Conservation (phyloP, 1,140 invertebrate species). For the Macrosteles quadrilineatus region DNA sequence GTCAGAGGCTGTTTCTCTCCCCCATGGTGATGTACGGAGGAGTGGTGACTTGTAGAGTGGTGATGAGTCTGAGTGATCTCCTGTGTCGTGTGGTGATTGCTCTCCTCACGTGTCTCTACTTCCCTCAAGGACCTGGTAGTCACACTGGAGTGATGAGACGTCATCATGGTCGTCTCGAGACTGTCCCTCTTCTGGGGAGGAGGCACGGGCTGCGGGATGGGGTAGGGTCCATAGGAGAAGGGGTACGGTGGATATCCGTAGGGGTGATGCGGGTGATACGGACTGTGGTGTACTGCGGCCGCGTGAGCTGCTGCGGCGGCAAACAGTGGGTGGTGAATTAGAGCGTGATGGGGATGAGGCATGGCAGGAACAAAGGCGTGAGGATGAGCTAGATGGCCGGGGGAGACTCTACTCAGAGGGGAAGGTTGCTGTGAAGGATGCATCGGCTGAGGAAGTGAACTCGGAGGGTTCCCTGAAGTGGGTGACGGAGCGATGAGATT, state of each 20-base stretch:
- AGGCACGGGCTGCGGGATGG: conserved; percentile 70
- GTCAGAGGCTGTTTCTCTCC: conserved; percentile 62
- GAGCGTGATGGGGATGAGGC: conserved; percentile 66
- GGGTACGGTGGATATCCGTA: conserved; percentile 62
- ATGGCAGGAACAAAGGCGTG: conserved; percentile 61
- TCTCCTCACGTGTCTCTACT: conserved; percentile 52
- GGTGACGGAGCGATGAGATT: conserved; percentile 49
- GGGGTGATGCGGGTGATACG: conserved; percentile 68
- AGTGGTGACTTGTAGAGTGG: conserved; percentile 62
- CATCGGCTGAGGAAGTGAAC: conserved; percentile 66
- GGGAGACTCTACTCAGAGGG: conserved; percentile 51
- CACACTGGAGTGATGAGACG: conserved; percentile 61
- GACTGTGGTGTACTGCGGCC: conserved; percentile 46
- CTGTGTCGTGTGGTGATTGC: conserved; percentile 53
- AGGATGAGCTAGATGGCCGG: conserved; percentile 64
- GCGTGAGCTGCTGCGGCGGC: conserved; percentile 63
- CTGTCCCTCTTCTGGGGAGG: conserved; percentile 58
- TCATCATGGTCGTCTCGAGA: conserved; percentile 65
- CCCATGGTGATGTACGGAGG: conserved; percentile 56
- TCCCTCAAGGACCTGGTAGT: conserved; percentile 59
- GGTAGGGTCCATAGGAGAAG: conserved; percentile 70
- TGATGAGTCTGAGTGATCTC: conserved; percentile 57
- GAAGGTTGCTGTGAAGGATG: conserved; percentile 67
- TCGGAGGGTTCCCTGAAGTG: conserved; percentile 53
- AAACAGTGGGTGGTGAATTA: conserved; percentile 68